Evolutionary conservation across 2,888 invertebrate species (phyloP), one percentile per base, ranked within the genome.

Genomic region (Leptinotarsa peninsularis): DNA sequence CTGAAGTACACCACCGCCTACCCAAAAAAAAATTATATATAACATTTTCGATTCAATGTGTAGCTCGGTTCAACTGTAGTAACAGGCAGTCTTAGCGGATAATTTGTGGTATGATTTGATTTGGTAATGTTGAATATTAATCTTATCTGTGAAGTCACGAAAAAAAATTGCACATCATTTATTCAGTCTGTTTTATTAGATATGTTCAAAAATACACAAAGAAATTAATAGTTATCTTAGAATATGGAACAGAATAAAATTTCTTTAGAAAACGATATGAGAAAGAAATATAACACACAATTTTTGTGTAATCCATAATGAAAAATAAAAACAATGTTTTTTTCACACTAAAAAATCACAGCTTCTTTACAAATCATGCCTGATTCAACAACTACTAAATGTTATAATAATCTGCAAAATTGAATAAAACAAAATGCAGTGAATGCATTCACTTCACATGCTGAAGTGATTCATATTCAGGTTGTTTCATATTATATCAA

Each of bases 121-220:
- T 43, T 43, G 43, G 43, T 3, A 43, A 43, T 43, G 3, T 43
- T 43, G 10, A 33, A 10, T 33, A 33, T 43, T 13, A 43, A 43
- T 43, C 43, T 43, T 43, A 10, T 7, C 43, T 43, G 43, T 10
- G 43, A 43, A 43, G 10, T 10, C 3, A 43, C 43, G 27, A 33
- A 43, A 43, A 43, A 43, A 43, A 43, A 33, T 43, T 43, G 10
- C 50, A 71, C 14, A 27, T n/a, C 18, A 67, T 73, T 80, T 74
- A 80, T 73, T 87, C 87, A 87, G 86, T 86, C 86, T 85, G 84
- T 87, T 69, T 87, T 87, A 86, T 86, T 85, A 85, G 87, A 87
- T 87, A 87, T 87, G 87, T 86, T 84, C 85, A 84, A 85, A 86
- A 86, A 87, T 87, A 87, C 84, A 86, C 82, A 84, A 84, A 82